Evolutionary conservation across 35 echinoderm and acorn worm species (phyloP).

Genomic region (Chiridota heheva): DNA sequence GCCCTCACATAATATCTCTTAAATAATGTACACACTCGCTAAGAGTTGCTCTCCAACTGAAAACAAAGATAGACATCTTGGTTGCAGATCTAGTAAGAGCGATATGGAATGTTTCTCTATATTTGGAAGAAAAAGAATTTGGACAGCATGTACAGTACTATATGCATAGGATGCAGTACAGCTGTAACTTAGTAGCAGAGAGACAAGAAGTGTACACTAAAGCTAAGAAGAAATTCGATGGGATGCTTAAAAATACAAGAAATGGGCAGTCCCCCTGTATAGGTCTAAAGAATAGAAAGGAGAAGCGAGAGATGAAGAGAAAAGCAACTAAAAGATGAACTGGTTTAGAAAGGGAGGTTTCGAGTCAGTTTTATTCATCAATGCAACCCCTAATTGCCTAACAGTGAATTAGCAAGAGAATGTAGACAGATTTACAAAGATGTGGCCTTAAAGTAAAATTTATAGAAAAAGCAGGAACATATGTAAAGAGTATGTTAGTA

Average conservation of each 20-base stretch:
- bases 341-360: not conserved
- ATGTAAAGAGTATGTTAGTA: not conserved
- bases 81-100: not conserved
- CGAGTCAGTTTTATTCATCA: conserved; percentile 6
- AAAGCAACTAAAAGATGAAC: not conserved
- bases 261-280: not conserved
- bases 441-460: conserved; percentile 9
- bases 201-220: conserved; percentile 12
- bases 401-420: not conserved
- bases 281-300: not conserved
- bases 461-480: conserved; percentile 8
- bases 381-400: conserved; percentile 35
- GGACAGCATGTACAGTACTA: conserved; percentile 3
- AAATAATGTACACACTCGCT: too few species aligned
- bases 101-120: not conserved
- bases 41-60: conserved; percentile 10
- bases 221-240: conserved; percentile 23
- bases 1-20: too few species aligned
- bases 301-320: conserved; percentile 8
- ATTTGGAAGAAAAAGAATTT: not conserved
- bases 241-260: not conserved
- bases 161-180: conserved; percentile 36
- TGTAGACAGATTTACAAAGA: not conserved
- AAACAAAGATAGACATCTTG: conserved; percentile 1
- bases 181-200: conserved; percentile 9